Percentiles rank a stretch among this genome's conserved stretches.
Evolutionary conservation across 2,888 invertebrate species (phyloP).

Genomic region (Leucania comma): DNA sequence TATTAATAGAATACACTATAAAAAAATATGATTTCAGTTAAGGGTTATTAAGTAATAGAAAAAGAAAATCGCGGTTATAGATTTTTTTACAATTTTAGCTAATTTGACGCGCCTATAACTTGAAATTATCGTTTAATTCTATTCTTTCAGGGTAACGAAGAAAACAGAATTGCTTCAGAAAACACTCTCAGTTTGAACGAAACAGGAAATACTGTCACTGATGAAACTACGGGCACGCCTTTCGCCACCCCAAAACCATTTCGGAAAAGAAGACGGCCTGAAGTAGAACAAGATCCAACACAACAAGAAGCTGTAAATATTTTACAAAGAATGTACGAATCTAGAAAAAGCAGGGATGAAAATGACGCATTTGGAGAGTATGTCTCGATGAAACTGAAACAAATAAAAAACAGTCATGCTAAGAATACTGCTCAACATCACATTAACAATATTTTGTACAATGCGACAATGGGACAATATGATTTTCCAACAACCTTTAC

Average conservation of each 20-base stretch:
- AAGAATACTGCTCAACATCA: slow-evolving; percentile 31
- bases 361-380: slow-evolving; percentile 55
- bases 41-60: slow-evolving; percentile 50
- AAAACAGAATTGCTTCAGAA: slow-evolving; percentile 37
- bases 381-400: slow-evolving; percentile 52
- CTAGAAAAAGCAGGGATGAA: slow-evolving; percentile 52
- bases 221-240: slow-evolving; percentile 34
- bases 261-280: slow-evolving; percentile 33
- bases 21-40: slow-evolving; percentile 46
- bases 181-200: slow-evolving; percentile 32
- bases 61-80: slow-evolving; percentile 30
- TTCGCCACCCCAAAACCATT: slow-evolving; percentile 35
- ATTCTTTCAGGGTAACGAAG: slow-evolving; percentile 39
- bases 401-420: slow-evolving; percentile 49
- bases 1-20: slow-evolving; percentile 23
- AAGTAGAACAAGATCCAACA: slow-evolving; percentile 55
- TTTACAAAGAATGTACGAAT: slow-evolving; percentile 57
- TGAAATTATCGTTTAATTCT: slow-evolving; percentile 52
- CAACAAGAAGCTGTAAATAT: slow-evolving; percentile 61
- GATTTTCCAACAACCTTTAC: slow-evolving; percentile 42
- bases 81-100: slow-evolving; percentile 34
- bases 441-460: slow-evolving; percentile 25
- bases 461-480: slow-evolving; percentile 21
- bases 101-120: slow-evolving; percentile 36
- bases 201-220: slow-evolving; percentile 37